These are phyloP conservation scores for Procapra przewalskii DNA, from an alignment of 2,113 vertebrate species.

Conservation along the genomic window DNA sequence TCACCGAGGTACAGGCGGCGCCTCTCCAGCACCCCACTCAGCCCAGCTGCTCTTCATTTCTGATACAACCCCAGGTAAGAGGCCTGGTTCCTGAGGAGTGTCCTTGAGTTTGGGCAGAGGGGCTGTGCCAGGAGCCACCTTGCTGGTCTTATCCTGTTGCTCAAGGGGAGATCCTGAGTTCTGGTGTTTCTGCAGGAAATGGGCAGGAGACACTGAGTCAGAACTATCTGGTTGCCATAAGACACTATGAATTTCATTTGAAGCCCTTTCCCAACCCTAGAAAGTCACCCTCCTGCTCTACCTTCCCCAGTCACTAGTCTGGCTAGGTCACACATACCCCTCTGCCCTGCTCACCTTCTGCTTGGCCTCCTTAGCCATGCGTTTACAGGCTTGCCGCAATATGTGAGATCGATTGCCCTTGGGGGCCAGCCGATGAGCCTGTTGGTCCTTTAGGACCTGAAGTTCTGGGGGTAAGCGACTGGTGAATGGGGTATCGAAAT, in stretches of 20 bases:
- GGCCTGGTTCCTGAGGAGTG: constrained; percentile 15
- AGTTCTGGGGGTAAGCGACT: constrained; percentile 84
- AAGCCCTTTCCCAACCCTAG: background rate
- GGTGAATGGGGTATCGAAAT: constrained; percentile 88
- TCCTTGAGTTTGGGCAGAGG: background rate
- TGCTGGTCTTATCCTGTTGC: constrained; percentile 50
- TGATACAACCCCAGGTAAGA: constrained; percentile 43
- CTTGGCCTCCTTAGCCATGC: constrained; percentile 77
- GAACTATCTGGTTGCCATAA: background rate
- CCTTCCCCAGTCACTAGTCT: background rate
- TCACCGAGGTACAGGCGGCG: constrained; percentile 62
- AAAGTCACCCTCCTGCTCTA: background rate
- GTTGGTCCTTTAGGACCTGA: constrained; percentile 87
- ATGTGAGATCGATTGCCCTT: constrained; percentile 81
- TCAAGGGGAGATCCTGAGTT: constrained; percentile 38
- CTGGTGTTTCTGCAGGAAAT: constrained; percentile 58
- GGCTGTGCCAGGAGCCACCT: background rate
- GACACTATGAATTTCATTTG: background rate
- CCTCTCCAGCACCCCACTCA: constrained; percentile 67
- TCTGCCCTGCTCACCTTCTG: constrained; percentile 75
- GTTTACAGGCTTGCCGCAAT: constrained; percentile 82
- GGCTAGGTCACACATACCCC: background rate
- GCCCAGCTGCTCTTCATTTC: constrained; percentile 57
- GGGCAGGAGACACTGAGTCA: background rate
- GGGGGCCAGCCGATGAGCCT: constrained; percentile 81